Evolutionary conservation across 2,888 invertebrate species (phyloP).

Genomic region (Cerastis leucographa): DNA sequence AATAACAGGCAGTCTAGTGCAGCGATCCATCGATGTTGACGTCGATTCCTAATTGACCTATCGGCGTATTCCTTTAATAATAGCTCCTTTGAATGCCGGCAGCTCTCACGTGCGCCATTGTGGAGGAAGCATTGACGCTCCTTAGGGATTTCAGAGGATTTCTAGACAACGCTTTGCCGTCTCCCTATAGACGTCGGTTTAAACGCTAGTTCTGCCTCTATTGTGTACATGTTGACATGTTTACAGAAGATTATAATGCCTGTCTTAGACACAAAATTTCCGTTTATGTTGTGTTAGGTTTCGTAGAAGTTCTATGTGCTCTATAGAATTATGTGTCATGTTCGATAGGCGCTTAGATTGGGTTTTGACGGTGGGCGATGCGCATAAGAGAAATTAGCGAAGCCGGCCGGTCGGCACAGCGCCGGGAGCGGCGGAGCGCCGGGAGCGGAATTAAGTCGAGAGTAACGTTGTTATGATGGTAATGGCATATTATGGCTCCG

Average conservation of each 20-base stretch:
- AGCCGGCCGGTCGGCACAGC: slow-evolving; percentile 77
- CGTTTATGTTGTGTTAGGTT: slow-evolving; percentile 19
- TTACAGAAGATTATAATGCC: slow-evolving; percentile 69
- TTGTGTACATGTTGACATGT: slow-evolving; percentile 71
- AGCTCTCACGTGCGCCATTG: slow-evolving; percentile 81
- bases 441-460: slow-evolving; percentile 87
- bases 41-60: slow-evolving; percentile 84
- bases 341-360: slow-evolving; percentile 65
- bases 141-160: slow-evolving; percentile 84
- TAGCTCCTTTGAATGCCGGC: slow-evolving; percentile 83
- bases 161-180: slow-evolving; percentile 77
- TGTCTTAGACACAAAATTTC: slow-evolving; percentile 60
- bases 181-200: slow-evolving; percentile 72
- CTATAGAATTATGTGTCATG: slow-evolving; percentile 23
- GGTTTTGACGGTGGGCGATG: slow-evolving; percentile 70
- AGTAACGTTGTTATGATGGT: slow-evolving; percentile 88
- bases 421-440: slow-evolving; percentile 85
- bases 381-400: slow-evolving; percentile 79
- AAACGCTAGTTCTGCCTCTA: slow-evolving; percentile 70
- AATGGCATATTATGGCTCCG: slow-evolving; percentile 86
- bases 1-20: slow-evolving; percentile 53
- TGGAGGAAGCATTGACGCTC: slow-evolving; percentile 80
- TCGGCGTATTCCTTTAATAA: slow-evolving; percentile 80
- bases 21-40: slow-evolving; percentile 64
- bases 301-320: slow-evolving; percentile 25